A percentile compares a stretch with the other conserved stretches of the same genome.
phyloP scores from a whole-genome alignment of 2,888 invertebrate genomes.

The Leptinotarsa haldemani region DNA sequence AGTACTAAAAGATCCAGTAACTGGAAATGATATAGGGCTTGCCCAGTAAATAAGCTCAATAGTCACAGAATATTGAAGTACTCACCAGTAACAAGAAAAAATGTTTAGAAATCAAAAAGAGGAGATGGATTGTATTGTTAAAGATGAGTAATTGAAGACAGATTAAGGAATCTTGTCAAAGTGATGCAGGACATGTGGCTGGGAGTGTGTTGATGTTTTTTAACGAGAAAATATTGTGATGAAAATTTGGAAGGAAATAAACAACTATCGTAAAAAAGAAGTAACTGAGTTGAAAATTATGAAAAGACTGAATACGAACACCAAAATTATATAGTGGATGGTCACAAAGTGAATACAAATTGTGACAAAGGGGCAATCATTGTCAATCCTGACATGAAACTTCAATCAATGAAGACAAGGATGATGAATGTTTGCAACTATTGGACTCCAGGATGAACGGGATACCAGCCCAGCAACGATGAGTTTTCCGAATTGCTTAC shows the following conservation, averaged over 20 bases:
- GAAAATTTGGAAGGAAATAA: slow-evolving; percentile 65
- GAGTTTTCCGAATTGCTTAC: slow-evolving; percentile 68
- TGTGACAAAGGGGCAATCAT: slow-evolving; percentile 70
- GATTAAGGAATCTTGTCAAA: slow-evolving; percentile 66
- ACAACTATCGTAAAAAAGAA: slow-evolving; percentile 16
- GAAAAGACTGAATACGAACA: slow-evolving; percentile 67
- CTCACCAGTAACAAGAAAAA: slow-evolving; percentile 45
- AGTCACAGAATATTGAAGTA: slow-evolving; percentile 51
- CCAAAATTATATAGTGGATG: slow-evolving; percentile 69
- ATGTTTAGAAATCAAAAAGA: slow-evolving; percentile 47
- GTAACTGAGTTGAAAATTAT: slow-evolving; percentile 44
- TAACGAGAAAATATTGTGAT: slow-evolving; percentile 72
- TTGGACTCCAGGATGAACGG: slow-evolving; percentile 67
- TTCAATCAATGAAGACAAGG: slow-evolving; percentile 66
- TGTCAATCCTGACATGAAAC: slow-evolving; percentile 75
- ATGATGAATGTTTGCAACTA: slow-evolving; percentile 67
- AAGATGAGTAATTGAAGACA: slow-evolving; percentile 46
- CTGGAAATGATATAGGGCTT: slow-evolving; percentile 47
- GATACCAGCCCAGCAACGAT: slow-evolving; percentile 67
- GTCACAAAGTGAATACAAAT: slow-evolving; percentile 68
- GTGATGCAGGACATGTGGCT: slow-evolving; percentile 74
- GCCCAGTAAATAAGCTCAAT: slow-evolving; percentile 55
- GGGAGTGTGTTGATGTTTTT: slow-evolving; percentile 72
- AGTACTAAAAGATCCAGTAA: slow-evolving; percentile 50
- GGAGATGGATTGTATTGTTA: slow-evolving; percentile 49